A percentile compares a stretch with the other conserved stretches of the same genome.
phyloP scores from a whole-genome alignment of 2,797 vertebrate species.

The Tiaroga cobitis region DNA sequence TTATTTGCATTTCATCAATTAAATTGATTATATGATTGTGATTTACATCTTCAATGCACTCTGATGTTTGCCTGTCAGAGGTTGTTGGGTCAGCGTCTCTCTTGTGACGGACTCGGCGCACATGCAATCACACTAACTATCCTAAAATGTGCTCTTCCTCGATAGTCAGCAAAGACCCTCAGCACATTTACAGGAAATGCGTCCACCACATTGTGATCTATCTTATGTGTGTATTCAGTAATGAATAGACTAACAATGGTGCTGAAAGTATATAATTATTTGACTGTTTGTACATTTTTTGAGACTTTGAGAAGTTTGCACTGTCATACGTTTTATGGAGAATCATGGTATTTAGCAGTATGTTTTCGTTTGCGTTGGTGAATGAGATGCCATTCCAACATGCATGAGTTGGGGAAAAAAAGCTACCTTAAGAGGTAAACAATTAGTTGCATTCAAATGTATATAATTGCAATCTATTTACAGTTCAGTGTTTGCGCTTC shows the following conservation, averaged over 20 bases:
- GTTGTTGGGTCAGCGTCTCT: neutral
- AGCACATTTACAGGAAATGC: conserved; percentile 64
- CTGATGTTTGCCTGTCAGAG: conserved; percentile 1
- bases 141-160: conserved; percentile 33
- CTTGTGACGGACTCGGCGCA: neutral
- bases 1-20: conserved; percentile 7
- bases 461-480: conserved; percentile 65
- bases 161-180: conserved; percentile 23
- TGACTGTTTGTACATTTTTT: conserved; percentile 82
- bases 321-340: conserved; percentile 75
- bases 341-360: conserved; percentile 74
- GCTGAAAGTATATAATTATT: conserved; percentile 78
- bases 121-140: neutral
- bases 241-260: conserved; percentile 82
- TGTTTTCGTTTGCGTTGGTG: conserved; percentile 62
- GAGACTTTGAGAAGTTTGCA: conserved; percentile 79
- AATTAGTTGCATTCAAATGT: conserved; percentile 76
- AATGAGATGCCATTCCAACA: conserved; percentile 67
- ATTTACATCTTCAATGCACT: neutral
- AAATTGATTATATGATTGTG: conserved; percentile 18
- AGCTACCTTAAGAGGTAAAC: conserved; percentile 34
- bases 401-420: conserved; percentile 67
- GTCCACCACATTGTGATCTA: conserved; percentile 67
- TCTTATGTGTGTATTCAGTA: conserved; percentile 78
- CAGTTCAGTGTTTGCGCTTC: conserved; percentile 68